Evolutionary conservation across 64 coral and sea anemone species (phyloP), one percentile per base, ranked within the genome.

Genomic region (Actinia equina): DNA sequence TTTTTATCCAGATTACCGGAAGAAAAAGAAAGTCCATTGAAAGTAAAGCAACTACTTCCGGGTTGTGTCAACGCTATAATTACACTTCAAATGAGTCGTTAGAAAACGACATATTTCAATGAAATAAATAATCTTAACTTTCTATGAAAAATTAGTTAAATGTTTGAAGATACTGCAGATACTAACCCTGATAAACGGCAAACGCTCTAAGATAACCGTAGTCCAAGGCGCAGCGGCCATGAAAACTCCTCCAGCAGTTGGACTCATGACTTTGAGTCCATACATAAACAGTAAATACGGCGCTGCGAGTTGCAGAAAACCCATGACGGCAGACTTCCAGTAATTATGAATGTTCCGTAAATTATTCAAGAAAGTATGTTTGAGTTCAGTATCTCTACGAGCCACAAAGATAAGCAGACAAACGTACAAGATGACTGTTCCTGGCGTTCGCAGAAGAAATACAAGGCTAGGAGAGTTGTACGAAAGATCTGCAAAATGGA

Each of bases 241-340:
- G 42, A 78, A 99, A 3, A 93, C 88, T 44, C 93, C 97, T 43
- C 81, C 97, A 17, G 89, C 62, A 23, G 93, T 93, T 19, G 97
- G 97, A 86, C 83, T 95, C 13, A 99, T 81, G 43, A 90, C 86
- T 89, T 93, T 90, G 44, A 99, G 57, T 3, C 77, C 93, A 46
- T 92, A 90, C 97, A 95, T 99, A 79, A 99, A 99, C 5, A 99
- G 67, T 61, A 99, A 76, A 63, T 99, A 99, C 4, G 97, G 97
- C 17, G 90, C 97, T 84, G 90, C 91, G 5, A 99, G 79, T 67
- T 99, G 97, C 2, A 99, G 71, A 17, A 95, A 81, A 44, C 97
- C 97, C 91, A 99, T 92, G 59, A 99, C 82, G 58, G 93, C 93
- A 83, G 87, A 87, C 82, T 88, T 94, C 93, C 93, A 93, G 44